Percentiles rank a stretch among this genome's conserved stretches.
Conservation (phyloP, 2,888 invertebrate species). For the Eudiplozoon nipponicum region DNA sequence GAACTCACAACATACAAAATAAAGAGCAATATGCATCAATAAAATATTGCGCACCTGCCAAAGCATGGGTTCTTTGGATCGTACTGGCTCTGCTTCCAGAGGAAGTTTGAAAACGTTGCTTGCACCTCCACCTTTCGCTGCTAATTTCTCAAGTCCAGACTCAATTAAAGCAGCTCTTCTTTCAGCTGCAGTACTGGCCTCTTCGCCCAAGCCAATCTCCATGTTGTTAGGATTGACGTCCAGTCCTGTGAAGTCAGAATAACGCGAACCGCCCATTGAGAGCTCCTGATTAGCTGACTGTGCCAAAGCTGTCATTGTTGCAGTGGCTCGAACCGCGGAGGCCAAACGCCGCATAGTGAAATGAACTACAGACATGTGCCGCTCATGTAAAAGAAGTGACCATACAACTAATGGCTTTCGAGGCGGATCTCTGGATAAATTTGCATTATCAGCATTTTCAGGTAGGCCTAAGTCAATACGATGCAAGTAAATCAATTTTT, state of each 20-base stretch:
- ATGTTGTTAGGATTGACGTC: neutral
- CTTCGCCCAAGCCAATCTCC: neutral
- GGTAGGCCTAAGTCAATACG: no score
- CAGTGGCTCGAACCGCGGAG: neutral
- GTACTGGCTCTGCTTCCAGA: slow-evolving; percentile 9
- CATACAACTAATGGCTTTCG: neutral
- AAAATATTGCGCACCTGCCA: no score
- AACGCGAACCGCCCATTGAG: no score
- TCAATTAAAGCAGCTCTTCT: neutral
- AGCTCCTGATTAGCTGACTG: neutral
- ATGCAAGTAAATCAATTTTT: no score
- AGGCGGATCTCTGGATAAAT: no score
- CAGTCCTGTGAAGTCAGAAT: neutral
- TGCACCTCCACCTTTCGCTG: no score
- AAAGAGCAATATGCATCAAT: no score
- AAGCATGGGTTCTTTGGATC: slow-evolving; percentile 31
- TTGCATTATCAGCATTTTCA: no score
- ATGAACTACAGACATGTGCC: neutral
- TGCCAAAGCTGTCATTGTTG: neutral
- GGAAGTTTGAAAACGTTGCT: neutral
- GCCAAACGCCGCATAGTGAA: neutral
- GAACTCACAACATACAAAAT: no score
- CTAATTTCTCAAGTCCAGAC: no score
- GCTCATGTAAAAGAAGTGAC: neutral
- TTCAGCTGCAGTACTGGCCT: neutral